Base-by-base conservation (phyloP, 2,888 invertebrate species). In the Calliopum simillimum region DNA sequence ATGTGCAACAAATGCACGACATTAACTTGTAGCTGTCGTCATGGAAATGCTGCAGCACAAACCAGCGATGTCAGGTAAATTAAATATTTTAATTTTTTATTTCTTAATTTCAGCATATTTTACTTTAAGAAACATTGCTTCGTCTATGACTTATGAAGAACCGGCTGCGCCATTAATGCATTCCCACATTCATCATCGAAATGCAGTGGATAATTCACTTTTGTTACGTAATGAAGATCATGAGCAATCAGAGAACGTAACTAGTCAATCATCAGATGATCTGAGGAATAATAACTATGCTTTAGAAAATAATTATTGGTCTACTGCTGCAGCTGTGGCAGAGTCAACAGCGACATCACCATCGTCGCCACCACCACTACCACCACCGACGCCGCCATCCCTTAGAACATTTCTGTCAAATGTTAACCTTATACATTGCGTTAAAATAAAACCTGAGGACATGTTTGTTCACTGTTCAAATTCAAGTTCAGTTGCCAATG, bases 1-100 rank as follows among this genome's bases (percentile, higher is more conserved):
- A 68, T 73, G 14, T 77, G 77, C 59, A 72, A 73, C 4, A 77
- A 77, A 72, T 77, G 76, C 51, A 68, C 73, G 59, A 65, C 77
- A 8, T 73, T 72, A 16, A 47, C 69, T 19, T 77, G 77, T 25
- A 72, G 71, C 53, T 76, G 77, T 25, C 66, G 71, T 19, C 74
- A 73, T 16, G 68, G 19, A 67, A 43, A 41, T 12, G 5, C 69
- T 68, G 71, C 70, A 55, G 23, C 25, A 43, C 66, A 46, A 66
- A 11, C 51, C 3, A 44, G 19, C 33, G 33, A 33, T 6, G 33
- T 33, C 33, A 33, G 33, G 33, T 33, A 33, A 33, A 33, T 6
- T 6, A 33, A 33, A 33, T 33, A 33, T 6, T 8, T 33, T n/a
- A n/a, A 33, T 33, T 33, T 1, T 33, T 33, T 33, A 1, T 33